These are phyloP conservation scores for Cerastoderma edule DNA, from an alignment of 2,888 invertebrate species.

Conservation along the genomic window DNA sequence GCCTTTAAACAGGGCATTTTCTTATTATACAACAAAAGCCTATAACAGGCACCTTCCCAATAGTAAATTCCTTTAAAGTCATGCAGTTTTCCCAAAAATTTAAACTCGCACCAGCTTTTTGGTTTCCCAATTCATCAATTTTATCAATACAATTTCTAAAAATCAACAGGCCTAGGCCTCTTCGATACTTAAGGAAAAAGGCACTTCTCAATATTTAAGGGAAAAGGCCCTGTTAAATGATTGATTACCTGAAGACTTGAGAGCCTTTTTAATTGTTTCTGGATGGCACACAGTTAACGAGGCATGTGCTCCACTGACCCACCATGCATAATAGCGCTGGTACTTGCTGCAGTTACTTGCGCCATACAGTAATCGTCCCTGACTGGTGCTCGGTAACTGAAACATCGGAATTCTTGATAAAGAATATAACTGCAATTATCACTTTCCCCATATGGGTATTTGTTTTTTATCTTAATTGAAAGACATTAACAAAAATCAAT, in stretches of 20 bases:
- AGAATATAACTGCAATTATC: neutral
- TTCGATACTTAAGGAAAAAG: too few relatives aligned
- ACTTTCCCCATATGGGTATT: neutral
- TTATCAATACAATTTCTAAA: too few relatives aligned
- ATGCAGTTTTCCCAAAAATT: too few relatives aligned
- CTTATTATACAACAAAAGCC: too few relatives aligned
- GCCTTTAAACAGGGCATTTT: too few relatives aligned
- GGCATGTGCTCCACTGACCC: conserved; percentile 28
- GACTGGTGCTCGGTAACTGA: conserved; percentile 20
- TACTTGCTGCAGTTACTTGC: conserved; percentile 27
- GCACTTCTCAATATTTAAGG: neutral
- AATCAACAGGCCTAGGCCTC: too few relatives aligned
- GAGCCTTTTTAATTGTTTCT: conserved; percentile 26
- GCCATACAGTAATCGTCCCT: conserved; percentile 33
- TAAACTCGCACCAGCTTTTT: too few relatives aligned
- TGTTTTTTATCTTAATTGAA: neutral
- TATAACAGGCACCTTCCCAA: too few relatives aligned
- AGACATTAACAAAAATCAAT: neutral
- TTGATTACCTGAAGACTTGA: conserved; percentile 49
- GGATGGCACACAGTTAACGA: conserved; percentile 33
- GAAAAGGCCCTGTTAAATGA: neutral
- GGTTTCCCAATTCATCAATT: too few relatives aligned
- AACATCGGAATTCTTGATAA: neutral
- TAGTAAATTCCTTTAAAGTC: too few relatives aligned
- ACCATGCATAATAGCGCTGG: conserved; percentile 44